Conservation (phyloP, 2,888 invertebrate genomes). For the Drosophila atripex region DNA sequence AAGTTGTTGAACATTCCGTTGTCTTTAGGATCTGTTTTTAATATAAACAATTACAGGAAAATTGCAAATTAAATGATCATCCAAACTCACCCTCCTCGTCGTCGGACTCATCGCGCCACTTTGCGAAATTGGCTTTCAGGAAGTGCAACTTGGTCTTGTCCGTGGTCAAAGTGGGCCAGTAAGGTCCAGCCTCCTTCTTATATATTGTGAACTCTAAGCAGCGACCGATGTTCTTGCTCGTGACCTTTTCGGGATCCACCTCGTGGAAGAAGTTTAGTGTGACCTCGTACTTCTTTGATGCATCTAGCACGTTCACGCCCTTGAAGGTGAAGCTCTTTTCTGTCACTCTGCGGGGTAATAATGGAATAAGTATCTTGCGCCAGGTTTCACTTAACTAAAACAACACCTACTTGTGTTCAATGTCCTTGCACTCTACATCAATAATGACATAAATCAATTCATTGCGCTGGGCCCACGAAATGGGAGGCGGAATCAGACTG, state of each 20-base stretch:
- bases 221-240: conserved; percentile 89
- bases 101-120: conserved; percentile 98
- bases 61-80: background rate
- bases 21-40: conserved; percentile 47
- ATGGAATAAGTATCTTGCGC: background rate
- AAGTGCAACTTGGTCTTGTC: conserved; percentile 96
- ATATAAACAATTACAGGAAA: background rate
- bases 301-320: conserved; percentile 91
- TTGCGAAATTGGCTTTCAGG: conserved; percentile 98
- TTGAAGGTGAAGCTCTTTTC: conserved; percentile 91
- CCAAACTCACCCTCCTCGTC: conserved; percentile 87
- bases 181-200: conserved; percentile 89
- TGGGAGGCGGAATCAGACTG: conserved; percentile 88
- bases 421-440: conserved; percentile 94
- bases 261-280: conserved; percentile 93
- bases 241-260: conserved; percentile 92
- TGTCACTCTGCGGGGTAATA: conserved; percentile 85
- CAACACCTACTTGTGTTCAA: conserved; percentile 89
- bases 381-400: background rate
- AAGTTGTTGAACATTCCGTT: conserved; percentile 67
- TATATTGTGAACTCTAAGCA: conserved; percentile 90
- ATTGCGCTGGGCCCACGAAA: conserved; percentile 97
- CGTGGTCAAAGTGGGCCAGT: conserved; percentile 94
- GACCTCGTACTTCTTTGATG: conserved; percentile 93
- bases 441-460: conserved; percentile 93